phyloP scores from a whole-genome alignment of 2,888 invertebrate species.

The Sminthurides aquaticus region DNA sequence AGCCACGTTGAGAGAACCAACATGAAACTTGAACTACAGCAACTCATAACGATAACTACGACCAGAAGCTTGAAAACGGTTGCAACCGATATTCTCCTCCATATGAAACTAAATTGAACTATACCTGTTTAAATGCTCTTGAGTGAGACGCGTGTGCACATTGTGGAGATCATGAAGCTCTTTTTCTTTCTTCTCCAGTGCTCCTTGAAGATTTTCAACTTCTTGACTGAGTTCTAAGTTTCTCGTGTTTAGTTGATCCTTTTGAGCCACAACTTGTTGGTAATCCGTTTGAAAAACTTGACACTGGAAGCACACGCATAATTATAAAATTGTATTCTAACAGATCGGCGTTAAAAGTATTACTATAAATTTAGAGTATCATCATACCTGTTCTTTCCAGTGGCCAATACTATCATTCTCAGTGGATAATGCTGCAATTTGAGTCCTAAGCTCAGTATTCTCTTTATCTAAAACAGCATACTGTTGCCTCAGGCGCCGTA shows the following conservation, averaged over 20 bases:
- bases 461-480: constrained; percentile 10
- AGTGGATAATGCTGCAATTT: constrained; percentile 17
- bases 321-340: neutral
- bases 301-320: constrained; percentile 12
- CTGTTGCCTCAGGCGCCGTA: neutral
- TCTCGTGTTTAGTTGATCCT: neutral
- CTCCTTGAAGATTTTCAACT: constrained; percentile 6
- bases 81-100: too few relatives aligned
- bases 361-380: neutral
- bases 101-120: neutral
- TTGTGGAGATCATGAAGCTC: constrained; percentile 13
- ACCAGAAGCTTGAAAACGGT: too few relatives aligned
- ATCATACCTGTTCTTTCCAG: constrained; percentile 21
- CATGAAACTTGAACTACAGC: too few relatives aligned
- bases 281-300: constrained; percentile 13
- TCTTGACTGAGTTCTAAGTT: constrained; percentile 8
- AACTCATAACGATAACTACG: too few relatives aligned
- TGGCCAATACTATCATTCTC: constrained; percentile 17
- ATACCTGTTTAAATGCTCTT: constrained; percentile 21
- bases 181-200: constrained; percentile 2
- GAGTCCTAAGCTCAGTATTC: constrained; percentile 11
- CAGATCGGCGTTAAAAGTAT: neutral
- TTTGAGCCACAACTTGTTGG: neutral
- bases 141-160: constrained; percentile 16
- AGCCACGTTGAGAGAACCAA: too few relatives aligned